These are phyloP conservation scores for Nannospalax galili DNA, from an alignment of 2,113 vertebrate genomes.

Conservation along the genomic window DNA sequence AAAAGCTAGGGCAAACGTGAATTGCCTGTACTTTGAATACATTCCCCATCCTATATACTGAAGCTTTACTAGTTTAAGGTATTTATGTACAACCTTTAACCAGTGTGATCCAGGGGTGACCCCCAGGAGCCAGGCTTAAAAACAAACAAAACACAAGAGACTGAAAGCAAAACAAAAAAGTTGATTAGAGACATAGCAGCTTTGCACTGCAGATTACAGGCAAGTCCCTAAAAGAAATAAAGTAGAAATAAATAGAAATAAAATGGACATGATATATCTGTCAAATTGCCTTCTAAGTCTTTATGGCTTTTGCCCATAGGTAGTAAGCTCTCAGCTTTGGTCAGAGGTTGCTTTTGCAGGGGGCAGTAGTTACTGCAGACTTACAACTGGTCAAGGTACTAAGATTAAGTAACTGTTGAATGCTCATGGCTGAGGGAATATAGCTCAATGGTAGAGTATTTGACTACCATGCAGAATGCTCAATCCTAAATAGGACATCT, in stretches of 20 bases:
- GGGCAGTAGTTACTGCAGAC: neutral
- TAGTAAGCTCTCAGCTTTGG: neutral
- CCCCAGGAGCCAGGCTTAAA: neutral
- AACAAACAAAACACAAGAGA: no score
- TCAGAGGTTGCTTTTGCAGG: neutral
- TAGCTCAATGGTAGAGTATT: neutral
- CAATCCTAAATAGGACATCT: neutral
- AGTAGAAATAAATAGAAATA: neutral
- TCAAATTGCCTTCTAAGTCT: neutral
- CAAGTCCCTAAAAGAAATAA: neutral
- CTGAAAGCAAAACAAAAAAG: neutral
- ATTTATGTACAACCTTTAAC: neutral
- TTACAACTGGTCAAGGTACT: neutral
- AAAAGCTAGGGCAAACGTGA: neutral
- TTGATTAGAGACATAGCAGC: neutral
- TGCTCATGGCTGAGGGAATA: neutral
- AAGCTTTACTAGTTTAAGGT: neutral
- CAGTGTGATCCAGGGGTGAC: neutral
- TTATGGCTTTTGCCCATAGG: neutral
- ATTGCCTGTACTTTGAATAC: neutral
- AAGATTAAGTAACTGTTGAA: neutral
- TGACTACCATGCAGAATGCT: neutral
- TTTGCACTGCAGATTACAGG: neutral
- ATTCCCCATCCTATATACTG: neutral
- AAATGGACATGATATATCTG: neutral